Evolutionary conservation across 1,140 invertebrate species (phyloP).

Genomic region (Brachionus paranguensis): DNA sequence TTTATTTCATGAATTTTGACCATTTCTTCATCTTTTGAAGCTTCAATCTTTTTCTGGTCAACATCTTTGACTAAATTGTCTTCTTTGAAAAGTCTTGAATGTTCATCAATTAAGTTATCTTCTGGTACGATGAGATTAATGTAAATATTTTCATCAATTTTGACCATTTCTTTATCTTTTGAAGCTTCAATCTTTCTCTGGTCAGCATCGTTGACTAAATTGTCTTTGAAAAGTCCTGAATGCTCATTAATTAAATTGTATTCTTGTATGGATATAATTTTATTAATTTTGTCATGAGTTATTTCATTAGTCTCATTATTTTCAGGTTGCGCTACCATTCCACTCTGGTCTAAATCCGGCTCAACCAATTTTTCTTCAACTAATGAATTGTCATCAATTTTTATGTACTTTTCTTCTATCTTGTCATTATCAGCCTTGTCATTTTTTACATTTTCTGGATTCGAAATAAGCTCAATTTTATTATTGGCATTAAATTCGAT

Average conservation of each 20-base stretch:
- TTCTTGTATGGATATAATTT: too few relatives aligned
- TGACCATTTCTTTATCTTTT: not conserved
- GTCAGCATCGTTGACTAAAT: not conserved
- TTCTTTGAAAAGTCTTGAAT: not conserved
- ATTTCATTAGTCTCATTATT: constrained; percentile 47
- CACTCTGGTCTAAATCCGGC: not conserved
- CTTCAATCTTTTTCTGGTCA: not conserved
- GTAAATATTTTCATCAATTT: not conserved
- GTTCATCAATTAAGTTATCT: too few relatives aligned
- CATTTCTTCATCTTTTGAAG: not conserved
- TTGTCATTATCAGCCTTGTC: not conserved
- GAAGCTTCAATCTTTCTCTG: not conserved
- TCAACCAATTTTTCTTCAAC: not conserved
- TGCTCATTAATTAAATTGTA: too few relatives aligned
- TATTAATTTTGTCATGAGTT: not conserved
- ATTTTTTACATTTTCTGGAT: not conserved
- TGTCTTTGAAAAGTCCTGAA: not conserved
- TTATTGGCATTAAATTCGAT: constrained; percentile 20
- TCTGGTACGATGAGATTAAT: too few relatives aligned
- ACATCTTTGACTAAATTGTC: not conserved
- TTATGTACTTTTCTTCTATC: not conserved
- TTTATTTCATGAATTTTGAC: constrained; percentile 7
- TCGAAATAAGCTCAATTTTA: constrained; percentile 4
- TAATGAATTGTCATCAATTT: not conserved
- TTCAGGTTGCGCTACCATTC: not conserved